Conservation (phyloP, 2,888 invertebrate genomes). For the Disparrhopalites patrizii region DNA sequence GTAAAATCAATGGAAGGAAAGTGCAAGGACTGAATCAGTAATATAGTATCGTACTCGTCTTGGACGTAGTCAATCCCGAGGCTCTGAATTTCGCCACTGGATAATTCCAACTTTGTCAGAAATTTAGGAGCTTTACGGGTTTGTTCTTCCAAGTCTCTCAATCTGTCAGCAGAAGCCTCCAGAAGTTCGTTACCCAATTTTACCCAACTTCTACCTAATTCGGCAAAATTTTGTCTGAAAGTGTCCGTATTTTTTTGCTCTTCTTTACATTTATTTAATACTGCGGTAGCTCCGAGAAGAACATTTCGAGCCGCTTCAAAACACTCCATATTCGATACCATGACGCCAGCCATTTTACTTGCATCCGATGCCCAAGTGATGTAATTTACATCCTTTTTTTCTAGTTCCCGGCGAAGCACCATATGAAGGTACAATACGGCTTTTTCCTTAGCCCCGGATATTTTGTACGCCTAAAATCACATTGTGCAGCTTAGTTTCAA, state of each 20-base stretch:
- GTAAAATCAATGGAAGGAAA: slow-evolving; percentile 41
- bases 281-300: slow-evolving; percentile 42
- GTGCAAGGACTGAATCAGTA: slow-evolving; percentile 39
- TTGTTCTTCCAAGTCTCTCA: slow-evolving; percentile 46
- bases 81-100: slow-evolving; percentile 40
- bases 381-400: slow-evolving; percentile 40
- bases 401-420: slow-evolving; percentile 44
- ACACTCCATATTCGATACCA: slow-evolving; percentile 43
- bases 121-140: slow-evolving; percentile 43
- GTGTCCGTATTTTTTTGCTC: slow-evolving; percentile 42
- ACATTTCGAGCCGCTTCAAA: slow-evolving; percentile 44
- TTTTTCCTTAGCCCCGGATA: slow-evolving; percentile 45
- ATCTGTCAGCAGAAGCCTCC: slow-evolving; percentile 43
- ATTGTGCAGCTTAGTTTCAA: no score
- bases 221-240: slow-evolving; percentile 46
- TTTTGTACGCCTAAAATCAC: slow-evolving; percentile 45
- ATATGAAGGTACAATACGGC: slow-evolving; percentile 46
- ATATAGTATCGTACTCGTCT: slow-evolving; percentile 42
- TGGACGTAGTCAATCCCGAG: slow-evolving; percentile 38
- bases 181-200: slow-evolving; percentile 44
- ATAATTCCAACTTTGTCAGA: slow-evolving; percentile 35
- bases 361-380: slow-evolving; percentile 45
- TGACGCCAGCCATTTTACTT: slow-evolving; percentile 40
- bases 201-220: slow-evolving; percentile 43
- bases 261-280: slow-evolving; percentile 37